Evolutionary conservation across 2,888 invertebrate species (phyloP).

Genomic region (Chrysomela aeneicollis): DNA sequence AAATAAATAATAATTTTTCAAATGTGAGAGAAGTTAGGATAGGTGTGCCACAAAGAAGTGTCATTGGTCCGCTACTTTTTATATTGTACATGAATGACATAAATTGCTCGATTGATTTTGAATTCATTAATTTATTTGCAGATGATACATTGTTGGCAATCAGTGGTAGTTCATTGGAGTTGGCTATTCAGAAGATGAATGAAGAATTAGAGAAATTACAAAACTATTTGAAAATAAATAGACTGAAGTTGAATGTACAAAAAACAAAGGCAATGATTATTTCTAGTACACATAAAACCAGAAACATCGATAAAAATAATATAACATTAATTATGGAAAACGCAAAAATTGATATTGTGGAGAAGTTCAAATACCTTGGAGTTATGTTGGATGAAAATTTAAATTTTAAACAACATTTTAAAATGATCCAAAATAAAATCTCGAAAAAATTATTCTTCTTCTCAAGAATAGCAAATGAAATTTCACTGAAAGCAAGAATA

Average conservation of each 20-base stretch:
- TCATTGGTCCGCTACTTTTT: conserved; percentile 11
- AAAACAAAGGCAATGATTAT: conserved; percentile 5
- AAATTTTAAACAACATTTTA: conserved; percentile 13
- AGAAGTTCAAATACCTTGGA: conserved; percentile 11
- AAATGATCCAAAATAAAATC: conserved; percentile 7
- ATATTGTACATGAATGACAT: background rate
- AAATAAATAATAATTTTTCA: conserved; percentile 1
- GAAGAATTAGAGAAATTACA: conserved; percentile 2
- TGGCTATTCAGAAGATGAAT: conserved; percentile 9
- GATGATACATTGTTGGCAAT: conserved; percentile 6
- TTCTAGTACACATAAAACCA: background rate
- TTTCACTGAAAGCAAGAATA: conserved; percentile 14
- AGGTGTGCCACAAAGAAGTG: conserved; percentile 2
- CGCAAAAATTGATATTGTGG: background rate
- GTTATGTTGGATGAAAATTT: conserved; percentile 18
- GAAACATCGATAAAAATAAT: conserved; percentile 1
- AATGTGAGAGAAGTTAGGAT: background rate
- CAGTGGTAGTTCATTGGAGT: background rate
- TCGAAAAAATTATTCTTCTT: conserved; percentile 12
- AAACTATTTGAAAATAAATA: conserved; percentile 4
- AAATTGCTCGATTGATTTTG: background rate
- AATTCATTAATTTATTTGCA: background rate
- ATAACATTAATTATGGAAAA: background rate
- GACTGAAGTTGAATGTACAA: background rate
- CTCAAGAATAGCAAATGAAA: conserved; percentile 15